Evolutionary conservation across 2,888 invertebrate species (phyloP).

Genomic region (Atethmia centrago): DNA sequence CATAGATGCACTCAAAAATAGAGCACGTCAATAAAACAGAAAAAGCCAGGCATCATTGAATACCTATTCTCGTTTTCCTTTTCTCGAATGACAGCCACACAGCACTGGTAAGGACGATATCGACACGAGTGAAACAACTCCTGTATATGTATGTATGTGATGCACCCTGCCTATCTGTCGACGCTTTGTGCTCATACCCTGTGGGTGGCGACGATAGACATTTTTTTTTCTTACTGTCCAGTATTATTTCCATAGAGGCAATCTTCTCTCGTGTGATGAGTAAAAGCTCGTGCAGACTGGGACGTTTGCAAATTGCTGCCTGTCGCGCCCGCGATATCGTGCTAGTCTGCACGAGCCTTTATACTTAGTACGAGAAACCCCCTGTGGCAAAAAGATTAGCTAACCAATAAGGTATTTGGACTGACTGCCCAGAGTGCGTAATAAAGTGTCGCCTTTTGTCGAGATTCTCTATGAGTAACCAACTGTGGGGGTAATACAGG

Average conservation of each 20-base stretch:
- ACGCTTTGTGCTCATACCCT: background rate
- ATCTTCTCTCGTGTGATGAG: background rate
- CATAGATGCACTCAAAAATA: background rate
- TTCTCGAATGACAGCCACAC: background rate
- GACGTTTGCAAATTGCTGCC: too few species aligned
- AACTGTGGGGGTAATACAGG: background rate
- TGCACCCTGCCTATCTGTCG: background rate
- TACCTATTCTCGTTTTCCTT: background rate
- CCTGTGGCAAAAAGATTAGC: conserved; percentile 12
- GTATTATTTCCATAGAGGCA: background rate
- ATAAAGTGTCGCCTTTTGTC: conserved; percentile 3
- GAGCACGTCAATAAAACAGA: background rate
- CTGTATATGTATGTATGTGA: background rate
- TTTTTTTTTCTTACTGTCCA: background rate
- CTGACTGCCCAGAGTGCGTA: conserved; percentile 4
- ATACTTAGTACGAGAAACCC: background rate
- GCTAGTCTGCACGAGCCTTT: too few species aligned
- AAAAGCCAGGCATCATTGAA: background rate
- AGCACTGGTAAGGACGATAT: background rate
- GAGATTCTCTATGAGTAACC: conserved; percentile 5
- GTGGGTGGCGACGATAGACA: background rate
- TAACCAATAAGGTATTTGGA: background rate
- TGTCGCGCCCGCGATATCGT: too few species aligned
- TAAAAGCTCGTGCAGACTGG: too few species aligned
- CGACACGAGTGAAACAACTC: conserved; percentile 6